These are phyloP conservation scores for Sclerodermus sp. DNA, from an alignment of 2,888 invertebrate species.

Conservation along the genomic window DNA sequence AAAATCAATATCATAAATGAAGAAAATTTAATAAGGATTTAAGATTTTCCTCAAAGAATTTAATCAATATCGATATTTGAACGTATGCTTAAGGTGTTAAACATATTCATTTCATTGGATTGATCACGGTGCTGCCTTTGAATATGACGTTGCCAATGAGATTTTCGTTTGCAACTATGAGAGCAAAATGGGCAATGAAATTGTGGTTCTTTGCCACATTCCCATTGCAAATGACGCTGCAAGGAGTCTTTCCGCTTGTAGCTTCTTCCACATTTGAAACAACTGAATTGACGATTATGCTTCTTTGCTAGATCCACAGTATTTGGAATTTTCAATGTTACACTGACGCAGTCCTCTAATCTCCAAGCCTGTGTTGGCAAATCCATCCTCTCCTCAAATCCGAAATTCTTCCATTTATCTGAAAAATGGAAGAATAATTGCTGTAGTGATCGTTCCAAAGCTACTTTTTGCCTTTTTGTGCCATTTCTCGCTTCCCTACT, in stretches of 20 bases:
- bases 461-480: too few relatives aligned
- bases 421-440: conserved; percentile 35
- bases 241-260: conserved; percentile 66
- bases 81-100: too few relatives aligned
- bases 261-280: conserved; percentile 63
- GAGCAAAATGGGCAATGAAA: conserved; percentile 60
- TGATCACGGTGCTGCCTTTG: conserved; percentile 61
- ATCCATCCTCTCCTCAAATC: conserved; percentile 32
- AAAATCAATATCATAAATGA: too few relatives aligned
- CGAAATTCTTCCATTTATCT: conserved; percentile 24
- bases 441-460: too few relatives aligned
- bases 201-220: conserved; percentile 60
- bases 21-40: too few relatives aligned
- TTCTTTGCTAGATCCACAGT: conserved; percentile 36
- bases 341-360: conserved; percentile 27
- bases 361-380: conserved; percentile 39
- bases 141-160: conserved; percentile 61
- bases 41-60: too few relatives aligned
- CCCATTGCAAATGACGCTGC: conserved; percentile 62
- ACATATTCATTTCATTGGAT: too few relatives aligned
- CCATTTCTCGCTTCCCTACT: too few relatives aligned
- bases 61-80: too few relatives aligned
- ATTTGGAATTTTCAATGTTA: conserved; percentile 46
- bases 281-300: conserved; percentile 58
- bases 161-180: conserved; percentile 56